Percentiles rank a stretch among this genome's conserved stretches.
These are phyloP conservation scores for Stenodera caucasica DNA, from an alignment of 2,888 invertebrate species.

Conservation along the genomic window DNA sequence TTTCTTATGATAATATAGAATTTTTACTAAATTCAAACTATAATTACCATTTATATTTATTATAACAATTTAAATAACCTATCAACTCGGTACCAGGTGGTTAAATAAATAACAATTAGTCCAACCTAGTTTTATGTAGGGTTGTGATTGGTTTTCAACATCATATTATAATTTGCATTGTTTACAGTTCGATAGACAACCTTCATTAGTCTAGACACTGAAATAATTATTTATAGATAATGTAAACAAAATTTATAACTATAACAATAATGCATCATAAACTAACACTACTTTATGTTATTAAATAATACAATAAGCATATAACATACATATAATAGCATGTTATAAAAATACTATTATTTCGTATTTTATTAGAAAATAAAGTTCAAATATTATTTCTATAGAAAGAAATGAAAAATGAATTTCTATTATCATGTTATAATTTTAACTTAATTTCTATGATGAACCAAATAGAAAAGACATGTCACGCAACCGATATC, in stretches of 20 bases:
- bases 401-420: too few species aligned
- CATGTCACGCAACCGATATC: too few species aligned
- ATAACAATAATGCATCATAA: background rate
- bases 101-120: background rate
- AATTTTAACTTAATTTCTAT: too few species aligned
- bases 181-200: background rate
- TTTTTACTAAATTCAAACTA: conserved; percentile 13
- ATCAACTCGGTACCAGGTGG: conserved; percentile 2
- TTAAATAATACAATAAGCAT: background rate
- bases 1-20: conserved; percentile 21
- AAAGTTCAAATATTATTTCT: too few species aligned
- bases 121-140: background rate
- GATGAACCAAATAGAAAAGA: too few species aligned
- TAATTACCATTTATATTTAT: conserved; percentile 14
- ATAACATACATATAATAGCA: background rate
- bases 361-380: too few species aligned
- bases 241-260: background rate
- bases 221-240: background rate
- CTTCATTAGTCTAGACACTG: background rate
- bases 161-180: background rate
- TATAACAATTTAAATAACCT: conserved; percentile 15
- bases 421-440: too few species aligned
- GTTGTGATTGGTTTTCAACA: background rate
- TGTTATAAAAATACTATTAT: background rate
- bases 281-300: background rate